Evolutionary conservation across 2,113 vertebrate genomes (phyloP).

Genomic region (Epinephelus fuscoguttatus): DNA sequence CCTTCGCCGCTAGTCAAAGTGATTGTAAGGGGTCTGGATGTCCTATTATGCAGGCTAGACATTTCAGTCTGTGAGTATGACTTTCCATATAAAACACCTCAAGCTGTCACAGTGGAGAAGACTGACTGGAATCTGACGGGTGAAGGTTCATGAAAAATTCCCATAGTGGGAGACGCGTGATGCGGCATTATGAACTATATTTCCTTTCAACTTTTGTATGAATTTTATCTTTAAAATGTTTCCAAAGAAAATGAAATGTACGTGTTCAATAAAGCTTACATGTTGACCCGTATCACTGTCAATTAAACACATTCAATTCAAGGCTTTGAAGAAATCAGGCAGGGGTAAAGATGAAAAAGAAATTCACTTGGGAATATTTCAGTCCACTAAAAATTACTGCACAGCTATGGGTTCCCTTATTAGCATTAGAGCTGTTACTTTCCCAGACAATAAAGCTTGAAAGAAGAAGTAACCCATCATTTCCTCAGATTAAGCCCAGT

Average conservation of each 20-base stretch:
- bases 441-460: too few relatives aligned
- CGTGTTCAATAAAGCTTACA: background rate
- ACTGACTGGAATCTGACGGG: constrained; percentile 25
- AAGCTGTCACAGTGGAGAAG: constrained; percentile 52
- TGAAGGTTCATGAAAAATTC: constrained; percentile 4
- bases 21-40: constrained; percentile 51
- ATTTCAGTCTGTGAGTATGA: constrained; percentile 39
- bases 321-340: background rate
- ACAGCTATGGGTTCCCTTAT: background rate
- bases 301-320: background rate
- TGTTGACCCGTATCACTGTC: background rate
- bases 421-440: background rate
- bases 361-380: background rate
- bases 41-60: constrained; percentile 44
- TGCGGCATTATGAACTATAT: background rate
- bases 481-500: too few relatives aligned
- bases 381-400: background rate
- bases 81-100: constrained; percentile 53
- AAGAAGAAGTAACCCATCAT: too few relatives aligned
- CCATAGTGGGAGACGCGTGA: background rate
- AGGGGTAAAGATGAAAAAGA: background rate
- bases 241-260: background rate
- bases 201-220: background rate
- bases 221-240: background rate
- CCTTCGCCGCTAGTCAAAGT: constrained; percentile 25